Evolutionary conservation across 1,140 invertebrate genomes (phyloP).

Genomic region (Belonocnema kinseyi): DNA sequence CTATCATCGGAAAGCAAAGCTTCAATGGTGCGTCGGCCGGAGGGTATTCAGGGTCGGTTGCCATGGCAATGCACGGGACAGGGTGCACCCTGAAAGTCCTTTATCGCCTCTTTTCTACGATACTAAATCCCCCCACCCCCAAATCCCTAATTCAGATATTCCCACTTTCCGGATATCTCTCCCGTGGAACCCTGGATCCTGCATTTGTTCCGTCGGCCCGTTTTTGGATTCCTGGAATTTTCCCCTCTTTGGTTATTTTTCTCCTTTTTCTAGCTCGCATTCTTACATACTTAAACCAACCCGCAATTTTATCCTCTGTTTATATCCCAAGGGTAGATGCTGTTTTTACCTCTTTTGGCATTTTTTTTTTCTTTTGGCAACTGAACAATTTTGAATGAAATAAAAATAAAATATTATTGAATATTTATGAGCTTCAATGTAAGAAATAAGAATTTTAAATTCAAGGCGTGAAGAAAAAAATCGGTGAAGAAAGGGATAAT

Average conservation of each 20-base stretch:
- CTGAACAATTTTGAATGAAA: too few relatives aligned
- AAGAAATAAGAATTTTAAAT: background rate
- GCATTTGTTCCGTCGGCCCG: background rate
- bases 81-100: conserved; percentile 44
- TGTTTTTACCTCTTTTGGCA: background rate
- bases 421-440: background rate
- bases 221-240: background rate
- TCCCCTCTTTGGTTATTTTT: background rate
- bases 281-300: conserved; percentile 7
- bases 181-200: background rate
- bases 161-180: conserved; percentile 9
- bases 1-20: conserved; percentile 54
- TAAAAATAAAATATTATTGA: too few relatives aligned
- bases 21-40: conserved; percentile 46
- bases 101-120: conserved; percentile 34
- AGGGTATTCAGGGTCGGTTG: conserved; percentile 51
- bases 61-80: conserved; percentile 49
- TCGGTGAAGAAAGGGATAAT: background rate
- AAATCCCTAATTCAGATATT: background rate
- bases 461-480: background rate
- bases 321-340: background rate
- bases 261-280: conserved; percentile 30
- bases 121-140: conserved; percentile 15
- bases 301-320: background rate
- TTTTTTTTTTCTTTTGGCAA: background rate